Base-by-base conservation (phyloP, 2,888 invertebrate genomes). In the Omphaloscelis lunosa region DNA sequence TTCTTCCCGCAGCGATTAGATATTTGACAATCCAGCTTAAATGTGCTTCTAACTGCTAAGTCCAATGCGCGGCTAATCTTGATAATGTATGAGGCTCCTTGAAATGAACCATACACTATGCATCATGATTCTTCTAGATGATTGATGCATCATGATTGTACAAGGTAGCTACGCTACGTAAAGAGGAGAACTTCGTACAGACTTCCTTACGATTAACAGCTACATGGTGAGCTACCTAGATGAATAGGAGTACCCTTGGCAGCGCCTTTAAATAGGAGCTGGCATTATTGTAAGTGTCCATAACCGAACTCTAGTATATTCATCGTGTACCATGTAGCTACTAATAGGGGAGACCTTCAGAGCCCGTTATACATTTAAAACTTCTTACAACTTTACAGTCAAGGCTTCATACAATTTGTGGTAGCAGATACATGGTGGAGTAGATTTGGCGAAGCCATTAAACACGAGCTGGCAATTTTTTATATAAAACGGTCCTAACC, bases 201-300 rank as follows among this genome's bases (percentile, higher is more conserved):
- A 53, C 11, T 29, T 48, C 27, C 29, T 23, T 61, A n/a, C 17
- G 11, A 51, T 74, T 61, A 17, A 17, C 5, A 75, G 48, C 90
- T 92, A 95, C 85, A 95, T 80, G 62, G 95, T 95, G 62, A 94
- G 93, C 88, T 7, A 58, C 12, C 7, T 95, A 95, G 71, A 88
- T 82, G 45, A 41, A 9, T 41, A 41, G 9, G 74, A 93, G 93
- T 29, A 7, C 12, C 23, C 29, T 17, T 72, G 9, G 9, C 70
- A 39, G 23, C 11, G 11, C 11, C 15, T 29, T 67, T 48, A 15
- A 67, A 48, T 15, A 48, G 1, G 29, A 48, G 48, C 48, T 29
- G 12, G 27, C 27, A 8, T 29, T 66, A 29, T 23, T 48, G 12
- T 29, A 29, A 20, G 27, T 27, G 45, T 7, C 12, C 27, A 27